phyloP scores from a whole-genome alignment of 2,888 invertebrate genomes.

The Serrognathus titanus region DNA sequence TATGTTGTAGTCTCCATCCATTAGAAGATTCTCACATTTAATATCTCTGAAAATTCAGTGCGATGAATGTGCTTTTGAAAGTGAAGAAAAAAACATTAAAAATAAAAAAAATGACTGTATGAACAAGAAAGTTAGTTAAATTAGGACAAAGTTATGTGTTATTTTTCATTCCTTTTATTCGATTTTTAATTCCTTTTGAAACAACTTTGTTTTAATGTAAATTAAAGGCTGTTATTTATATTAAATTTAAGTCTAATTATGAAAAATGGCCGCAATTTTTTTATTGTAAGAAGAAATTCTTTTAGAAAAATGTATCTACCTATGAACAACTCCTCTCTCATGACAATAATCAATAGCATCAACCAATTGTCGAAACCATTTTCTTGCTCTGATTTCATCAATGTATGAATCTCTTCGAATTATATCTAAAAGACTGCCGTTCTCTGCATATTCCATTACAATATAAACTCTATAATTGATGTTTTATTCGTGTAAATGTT shows the following conservation, averaged over 20 bases:
- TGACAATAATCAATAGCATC: constrained; percentile 77
- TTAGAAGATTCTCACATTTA: constrained; percentile 78
- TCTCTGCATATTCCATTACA: constrained; percentile 80
- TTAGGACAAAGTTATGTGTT: no score
- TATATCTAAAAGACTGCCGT: constrained; percentile 74
- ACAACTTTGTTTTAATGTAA: no score
- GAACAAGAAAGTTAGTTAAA: no score
- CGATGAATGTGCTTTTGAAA: no score
- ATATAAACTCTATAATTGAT: constrained; percentile 65
- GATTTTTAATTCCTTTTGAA: no score
- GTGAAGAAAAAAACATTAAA: no score
- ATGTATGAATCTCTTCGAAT: constrained; percentile 70
- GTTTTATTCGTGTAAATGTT: neutral
- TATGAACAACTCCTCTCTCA: constrained; percentile 73
- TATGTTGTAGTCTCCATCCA: constrained; percentile 66
- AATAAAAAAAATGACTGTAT: neutral
- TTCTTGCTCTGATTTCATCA: constrained; percentile 64
- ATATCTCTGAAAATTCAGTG: constrained; percentile 59
- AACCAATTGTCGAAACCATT: constrained; percentile 70
- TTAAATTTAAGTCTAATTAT: no score
- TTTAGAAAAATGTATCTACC: constrained; percentile 59
- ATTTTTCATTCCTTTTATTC: no score
- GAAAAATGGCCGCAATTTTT: neutral
- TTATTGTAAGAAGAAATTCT: neutral
- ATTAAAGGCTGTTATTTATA: no score